A percentile compares a stretch with the other conserved stretches of the same genome.
Conservation (phyloP, 2,888 invertebrate species). For the Nysson spinosus region DNA sequence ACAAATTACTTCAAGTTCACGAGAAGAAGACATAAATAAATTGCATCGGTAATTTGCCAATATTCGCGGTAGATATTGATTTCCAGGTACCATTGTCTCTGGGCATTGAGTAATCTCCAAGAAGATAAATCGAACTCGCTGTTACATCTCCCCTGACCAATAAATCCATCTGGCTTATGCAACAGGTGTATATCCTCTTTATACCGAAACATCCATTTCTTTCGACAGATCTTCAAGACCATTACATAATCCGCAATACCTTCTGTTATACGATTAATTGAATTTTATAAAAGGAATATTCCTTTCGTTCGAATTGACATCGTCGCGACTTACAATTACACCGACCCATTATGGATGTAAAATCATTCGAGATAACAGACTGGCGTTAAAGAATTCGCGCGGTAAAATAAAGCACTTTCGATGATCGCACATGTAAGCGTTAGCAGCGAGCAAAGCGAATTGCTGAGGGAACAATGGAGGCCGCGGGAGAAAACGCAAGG, state of each 20-base stretch:
- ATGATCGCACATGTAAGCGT: slow-evolving; percentile 55
- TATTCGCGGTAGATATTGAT: slow-evolving; percentile 45
- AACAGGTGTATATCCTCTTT: slow-evolving; percentile 56
- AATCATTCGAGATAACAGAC: not conserved
- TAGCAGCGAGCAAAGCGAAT: slow-evolving; percentile 55
- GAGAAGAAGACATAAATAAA: not conserved
- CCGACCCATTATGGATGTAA: no score
- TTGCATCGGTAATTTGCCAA: slow-evolving; percentile 12
- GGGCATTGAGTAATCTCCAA: slow-evolving; percentile 33
- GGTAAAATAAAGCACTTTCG: slow-evolving; percentile 72
- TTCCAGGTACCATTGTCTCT: slow-evolving; percentile 46
- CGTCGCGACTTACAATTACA: no score
- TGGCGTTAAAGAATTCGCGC: slow-evolving; percentile 25
- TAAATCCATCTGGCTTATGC: slow-evolving; percentile 49
- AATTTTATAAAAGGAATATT: slow-evolving; percentile 16
- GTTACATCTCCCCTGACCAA: slow-evolving; percentile 40
- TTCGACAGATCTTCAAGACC: slow-evolving; percentile 42
- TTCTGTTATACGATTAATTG: slow-evolving; percentile 32
- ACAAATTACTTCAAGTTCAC: no score
- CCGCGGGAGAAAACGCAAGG: slow-evolving; percentile 76
- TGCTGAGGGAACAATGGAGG: slow-evolving; percentile 70
- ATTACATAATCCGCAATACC: slow-evolving; percentile 28
- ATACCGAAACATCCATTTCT: slow-evolving; percentile 34
- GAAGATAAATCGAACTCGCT: slow-evolving; percentile 48
- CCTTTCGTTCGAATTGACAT: no score